phyloP scores from a whole-genome alignment of 2,888 invertebrate species.

The Tinea trinotella region DNA sequence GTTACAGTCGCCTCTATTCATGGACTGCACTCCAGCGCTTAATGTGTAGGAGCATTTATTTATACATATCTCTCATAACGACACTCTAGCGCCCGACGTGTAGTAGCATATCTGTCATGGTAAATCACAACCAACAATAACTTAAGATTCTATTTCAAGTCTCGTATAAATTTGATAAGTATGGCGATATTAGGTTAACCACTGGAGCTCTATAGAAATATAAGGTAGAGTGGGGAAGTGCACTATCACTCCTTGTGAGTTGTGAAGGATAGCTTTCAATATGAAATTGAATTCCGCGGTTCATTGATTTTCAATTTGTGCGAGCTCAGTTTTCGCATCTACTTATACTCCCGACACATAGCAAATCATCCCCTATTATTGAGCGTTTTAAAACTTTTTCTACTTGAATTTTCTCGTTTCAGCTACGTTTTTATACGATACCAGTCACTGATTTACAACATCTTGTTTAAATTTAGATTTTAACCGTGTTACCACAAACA shows the following conservation, averaged over 20 bases:
- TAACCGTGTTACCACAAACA: too few relatives aligned
- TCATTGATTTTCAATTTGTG: conserved; percentile 76
- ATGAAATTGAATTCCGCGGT: conserved; percentile 78
- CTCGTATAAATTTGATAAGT: neutral
- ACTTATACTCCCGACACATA: conserved; percentile 26
- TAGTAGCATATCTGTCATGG: too few relatives aligned
- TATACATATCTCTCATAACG: too few relatives aligned
- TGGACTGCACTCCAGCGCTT: too few relatives aligned
- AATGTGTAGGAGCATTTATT: too few relatives aligned
- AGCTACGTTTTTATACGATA: too few relatives aligned
- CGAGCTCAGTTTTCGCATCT: conserved; percentile 60
- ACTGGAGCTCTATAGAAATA: neutral
- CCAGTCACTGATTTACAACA: too few relatives aligned
- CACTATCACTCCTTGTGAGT: conserved; percentile 32
- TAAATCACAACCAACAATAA: too few relatives aligned
- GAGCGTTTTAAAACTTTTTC: conserved; percentile 9
- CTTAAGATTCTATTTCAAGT: neutral
- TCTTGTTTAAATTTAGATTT: too few relatives aligned
- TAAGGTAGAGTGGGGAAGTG: conserved; percentile 13
- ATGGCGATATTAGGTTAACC: neutral
- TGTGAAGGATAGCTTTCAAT: conserved; percentile 73
- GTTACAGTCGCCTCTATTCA: too few relatives aligned
- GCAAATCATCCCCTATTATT: conserved; percentile 11
- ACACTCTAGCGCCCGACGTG: too few relatives aligned
- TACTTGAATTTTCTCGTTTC: neutral